Evolutionary conservation across 2,113 vertebrate species (phyloP), one percentile per base, ranked within the genome.

Genomic region (Neogobius melanostomus): DNA sequence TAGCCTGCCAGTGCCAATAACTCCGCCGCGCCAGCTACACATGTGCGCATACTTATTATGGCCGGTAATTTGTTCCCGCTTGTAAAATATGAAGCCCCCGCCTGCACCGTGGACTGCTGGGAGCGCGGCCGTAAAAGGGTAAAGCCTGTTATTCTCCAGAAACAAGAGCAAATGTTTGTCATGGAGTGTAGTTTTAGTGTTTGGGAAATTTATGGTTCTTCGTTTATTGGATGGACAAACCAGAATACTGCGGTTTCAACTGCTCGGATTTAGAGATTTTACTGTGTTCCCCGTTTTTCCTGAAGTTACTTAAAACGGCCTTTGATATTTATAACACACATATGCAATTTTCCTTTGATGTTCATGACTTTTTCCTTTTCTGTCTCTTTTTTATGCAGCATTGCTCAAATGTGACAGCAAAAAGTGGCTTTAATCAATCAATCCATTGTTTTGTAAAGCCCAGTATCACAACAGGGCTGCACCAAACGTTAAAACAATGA

Each of bases 31-130:
- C 28, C 85, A 86, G 85, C 76, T 76, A 86, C 88, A 90, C 87
- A 89, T 83, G 86, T 90, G 88, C 72, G 76, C 82, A 85, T 86
- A 86, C 90, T 90, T 91, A 91, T 90, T 87, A 83, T 69, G 74
- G 78, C 74, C 84, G 75, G 89, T 90, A 87, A 89, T 82, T 82
- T 87, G 77, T 81, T 81, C 81, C 83, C 83, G 52, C 76, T 89
- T 74, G 70, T 90, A 81, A 89, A 88, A 84, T 88, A 88, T 86
- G 76, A 85, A 86, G 87, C 57, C 84, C 66, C 68, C 61, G 57
- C 79, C 76, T 67, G 74, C 75, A 74, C 81, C 49, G 71, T 69
- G 78, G 85, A 86, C 75, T 75, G 86, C 87, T 75, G 88, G 88
- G 85, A 69, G 71, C 6, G 6, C 71, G 75, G 86, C 83, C 80